Evolutionary conservation across 2,797 vertebrate species (phyloP).

Genomic region (Rhinichthys osculus): DNA sequence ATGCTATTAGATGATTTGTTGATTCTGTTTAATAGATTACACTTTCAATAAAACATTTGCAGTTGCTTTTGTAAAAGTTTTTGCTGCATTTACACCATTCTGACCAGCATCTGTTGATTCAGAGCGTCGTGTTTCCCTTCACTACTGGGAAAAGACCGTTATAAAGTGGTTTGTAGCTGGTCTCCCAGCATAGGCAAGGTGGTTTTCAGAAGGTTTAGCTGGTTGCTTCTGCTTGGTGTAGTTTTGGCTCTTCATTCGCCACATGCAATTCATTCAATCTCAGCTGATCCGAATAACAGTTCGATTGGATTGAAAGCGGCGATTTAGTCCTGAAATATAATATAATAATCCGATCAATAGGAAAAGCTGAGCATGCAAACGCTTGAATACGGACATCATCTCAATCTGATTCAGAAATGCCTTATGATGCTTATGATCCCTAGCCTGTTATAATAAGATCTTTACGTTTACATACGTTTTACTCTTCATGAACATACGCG

Average conservation of each 20-base stretch:
- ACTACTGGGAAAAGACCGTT: neutral
- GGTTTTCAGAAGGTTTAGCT: neutral
- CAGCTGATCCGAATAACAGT: neutral
- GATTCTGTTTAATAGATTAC: neutral
- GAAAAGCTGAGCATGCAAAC: neutral
- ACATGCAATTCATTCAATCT: neutral
- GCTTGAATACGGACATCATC: neutral
- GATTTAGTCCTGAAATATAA: neutral
- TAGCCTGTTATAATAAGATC: too few relatives aligned
- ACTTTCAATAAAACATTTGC: neutral
- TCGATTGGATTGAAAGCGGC: neutral
- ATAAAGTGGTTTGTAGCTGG: neutral
- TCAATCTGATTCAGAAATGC: neutral
- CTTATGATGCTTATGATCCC: neutral
- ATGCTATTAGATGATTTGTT: neutral
- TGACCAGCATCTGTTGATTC: too few relatives aligned
- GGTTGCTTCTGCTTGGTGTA: neutral
- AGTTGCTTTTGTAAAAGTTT: too few relatives aligned
- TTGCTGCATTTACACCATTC: too few relatives aligned
- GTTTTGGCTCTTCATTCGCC: neutral
- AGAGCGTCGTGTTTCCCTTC: too few relatives aligned
- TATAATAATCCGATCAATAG: neutral
- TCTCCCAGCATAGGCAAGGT: neutral
- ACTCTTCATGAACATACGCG: neutral
- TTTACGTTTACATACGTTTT: neutral